These are phyloP conservation scores for Aricia artaxerxes DNA, from an alignment of 2,888 invertebrate genomes.

Conservation along the genomic window DNA sequence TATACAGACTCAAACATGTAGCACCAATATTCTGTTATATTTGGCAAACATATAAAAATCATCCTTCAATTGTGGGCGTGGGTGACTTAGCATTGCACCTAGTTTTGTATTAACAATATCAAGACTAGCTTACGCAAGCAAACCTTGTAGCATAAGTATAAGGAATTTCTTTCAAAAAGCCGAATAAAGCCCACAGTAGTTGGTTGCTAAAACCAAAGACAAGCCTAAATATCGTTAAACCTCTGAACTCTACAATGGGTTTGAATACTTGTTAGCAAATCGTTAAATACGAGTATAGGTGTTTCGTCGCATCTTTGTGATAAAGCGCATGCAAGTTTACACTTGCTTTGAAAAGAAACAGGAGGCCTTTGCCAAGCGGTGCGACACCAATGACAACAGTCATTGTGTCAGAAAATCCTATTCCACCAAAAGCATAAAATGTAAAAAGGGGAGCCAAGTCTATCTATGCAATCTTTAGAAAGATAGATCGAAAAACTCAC, in stretches of 20 bases:
- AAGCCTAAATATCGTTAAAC: slow-evolving; percentile 2
- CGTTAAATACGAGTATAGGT: background rate
- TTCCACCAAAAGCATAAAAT: too few relatives aligned
- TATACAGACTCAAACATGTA: background rate
- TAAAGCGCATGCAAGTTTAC: background rate
- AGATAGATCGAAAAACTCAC: too few relatives aligned
- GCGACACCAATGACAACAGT: too few relatives aligned
- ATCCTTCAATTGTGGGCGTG: background rate
- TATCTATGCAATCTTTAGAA: too few relatives aligned
- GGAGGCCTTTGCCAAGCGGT: background rate
- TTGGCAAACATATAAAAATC: background rate
- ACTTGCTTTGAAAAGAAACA: background rate
- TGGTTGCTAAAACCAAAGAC: background rate
- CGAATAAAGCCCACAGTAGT: slow-evolving; percentile 9
- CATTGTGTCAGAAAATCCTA: too few relatives aligned
- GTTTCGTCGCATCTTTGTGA: background rate
- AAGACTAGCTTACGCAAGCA: background rate
- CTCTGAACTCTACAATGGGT: background rate
- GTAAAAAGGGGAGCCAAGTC: too few relatives aligned
- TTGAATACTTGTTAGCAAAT: background rate
- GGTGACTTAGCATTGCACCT: background rate
- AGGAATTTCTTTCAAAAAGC: slow-evolving; percentile 21
- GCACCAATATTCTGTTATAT: background rate
- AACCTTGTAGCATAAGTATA: slow-evolving; percentile 10
- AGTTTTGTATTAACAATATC: slow-evolving; percentile 9